Evolutionary conservation across 1,140 invertebrate genomes (phyloP).

Genomic region (Calliopsis andreniformis): DNA sequence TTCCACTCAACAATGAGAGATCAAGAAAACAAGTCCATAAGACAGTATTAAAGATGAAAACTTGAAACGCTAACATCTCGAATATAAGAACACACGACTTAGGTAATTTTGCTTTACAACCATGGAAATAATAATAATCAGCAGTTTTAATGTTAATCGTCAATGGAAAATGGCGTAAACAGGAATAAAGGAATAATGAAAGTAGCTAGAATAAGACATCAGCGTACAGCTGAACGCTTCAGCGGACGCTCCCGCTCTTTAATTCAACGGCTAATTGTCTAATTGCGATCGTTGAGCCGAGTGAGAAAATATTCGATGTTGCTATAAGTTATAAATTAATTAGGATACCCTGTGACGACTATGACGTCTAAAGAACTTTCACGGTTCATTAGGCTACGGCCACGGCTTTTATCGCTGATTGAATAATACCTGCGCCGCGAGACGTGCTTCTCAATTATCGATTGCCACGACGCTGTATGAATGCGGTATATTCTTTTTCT

Average conservation of each 20-base stretch:
- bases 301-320: not conserved
- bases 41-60: too few relatives aligned
- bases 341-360: too few relatives aligned
- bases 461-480: not conserved
- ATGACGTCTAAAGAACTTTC: not conserved
- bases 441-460: conserved; percentile 8
- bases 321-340: conserved; percentile 1
- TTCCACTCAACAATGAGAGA: too few relatives aligned
- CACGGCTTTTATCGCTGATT: not conserved
- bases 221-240: not conserved
- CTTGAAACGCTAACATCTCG: too few relatives aligned
- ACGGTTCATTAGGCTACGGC: not conserved
- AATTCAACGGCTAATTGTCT: not conserved
- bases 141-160: too few relatives aligned
- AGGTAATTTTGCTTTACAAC: too few relatives aligned
- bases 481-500: not conserved
- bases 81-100: too few relatives aligned
- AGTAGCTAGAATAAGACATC: not conserved
- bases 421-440: not conserved
- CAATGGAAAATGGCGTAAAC: too few relatives aligned
- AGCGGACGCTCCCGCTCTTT: too few relatives aligned
- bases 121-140: too few relatives aligned
- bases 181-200: too few relatives aligned
- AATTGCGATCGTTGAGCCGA: not conserved
- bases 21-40: too few relatives aligned